A percentile compares a stretch with the other conserved stretches of the same genome.
phyloP scores from a whole-genome alignment of 2,797 vertebrate genomes.

The Sebastes minor region DNA sequence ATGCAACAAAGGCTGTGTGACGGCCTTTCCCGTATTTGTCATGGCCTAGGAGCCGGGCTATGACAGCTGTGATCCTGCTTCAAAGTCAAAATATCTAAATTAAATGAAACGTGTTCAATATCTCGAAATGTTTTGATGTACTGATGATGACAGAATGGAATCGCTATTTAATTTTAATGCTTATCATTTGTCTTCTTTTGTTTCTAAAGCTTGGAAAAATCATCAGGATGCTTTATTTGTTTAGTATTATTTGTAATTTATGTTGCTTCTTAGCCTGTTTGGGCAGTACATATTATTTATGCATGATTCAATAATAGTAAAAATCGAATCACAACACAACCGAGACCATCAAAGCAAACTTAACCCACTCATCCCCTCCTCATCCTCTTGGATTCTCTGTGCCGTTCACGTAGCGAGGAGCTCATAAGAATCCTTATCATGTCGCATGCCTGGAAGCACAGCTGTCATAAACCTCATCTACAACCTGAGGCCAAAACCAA shows the following conservation, averaged over 20 bases:
- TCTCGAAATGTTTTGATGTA: no score
- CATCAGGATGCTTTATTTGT: no score
- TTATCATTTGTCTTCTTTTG: no score
- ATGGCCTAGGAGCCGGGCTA: no score
- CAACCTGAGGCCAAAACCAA: constrained; percentile 40
- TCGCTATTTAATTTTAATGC: no score
- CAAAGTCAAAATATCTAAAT: neutral
- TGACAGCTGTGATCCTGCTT: neutral
- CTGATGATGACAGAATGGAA: no score
- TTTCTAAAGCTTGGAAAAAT: no score
- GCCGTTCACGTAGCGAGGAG: neutral
- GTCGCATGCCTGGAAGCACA: constrained; percentile 18
- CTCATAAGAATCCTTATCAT: constrained; percentile 12
- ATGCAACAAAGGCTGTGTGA: neutral
- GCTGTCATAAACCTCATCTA: constrained; percentile 32
- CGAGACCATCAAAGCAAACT: neutral
- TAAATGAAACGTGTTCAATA: no score
- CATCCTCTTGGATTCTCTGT: neutral
- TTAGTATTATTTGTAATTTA: neutral
- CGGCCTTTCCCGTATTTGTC: no score
- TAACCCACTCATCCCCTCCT: neutral
- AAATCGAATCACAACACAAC: neutral
- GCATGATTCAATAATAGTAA: no score
- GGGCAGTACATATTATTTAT: no score
- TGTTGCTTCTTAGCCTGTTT: neutral